Evolutionary conservation across 2,888 invertebrate genomes (phyloP).

Genomic region (Apodemia duryi): DNA sequence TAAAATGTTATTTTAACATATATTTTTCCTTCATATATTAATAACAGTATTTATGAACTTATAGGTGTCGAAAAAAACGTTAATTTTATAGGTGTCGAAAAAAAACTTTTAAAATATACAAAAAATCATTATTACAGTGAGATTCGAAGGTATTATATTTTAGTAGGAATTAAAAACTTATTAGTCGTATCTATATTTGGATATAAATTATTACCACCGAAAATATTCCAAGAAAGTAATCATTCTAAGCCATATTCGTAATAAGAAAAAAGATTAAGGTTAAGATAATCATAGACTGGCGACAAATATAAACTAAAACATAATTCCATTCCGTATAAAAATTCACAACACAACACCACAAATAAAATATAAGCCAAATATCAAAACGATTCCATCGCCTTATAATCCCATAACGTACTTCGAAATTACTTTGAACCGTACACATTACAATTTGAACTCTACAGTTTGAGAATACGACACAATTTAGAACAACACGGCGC

Average conservation of each 20-base stretch:
- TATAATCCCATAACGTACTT: slow-evolving; percentile 70
- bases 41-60: too few relatives aligned
- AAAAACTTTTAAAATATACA: too few relatives aligned
- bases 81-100: too few relatives aligned
- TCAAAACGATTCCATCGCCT: slow-evolving; percentile 47
- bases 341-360: slow-evolving; percentile 14
- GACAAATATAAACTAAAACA: slow-evolving; percentile 14
- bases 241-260: background rate
- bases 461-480: slow-evolving; percentile 39
- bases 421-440: slow-evolving; percentile 55
- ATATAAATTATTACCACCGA: too few relatives aligned
- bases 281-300: background rate
- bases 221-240: background rate
- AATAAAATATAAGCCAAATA: slow-evolving; percentile 33
- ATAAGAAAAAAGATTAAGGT: background rate
- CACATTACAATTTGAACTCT: slow-evolving; percentile 51
- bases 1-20: too few relatives aligned
- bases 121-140: too few relatives aligned
- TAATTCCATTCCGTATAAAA: slow-evolving; percentile 1
- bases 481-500: slow-evolving; percentile 36
- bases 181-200: too few relatives aligned
- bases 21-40: too few relatives aligned
- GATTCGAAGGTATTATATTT: too few relatives aligned
- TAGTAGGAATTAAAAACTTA: too few relatives aligned
- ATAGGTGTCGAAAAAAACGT: too few relatives aligned